Evolutionary conservation across 2,113 vertebrate genomes (phyloP).

Genomic region (Ellobius talpinus): DNA sequence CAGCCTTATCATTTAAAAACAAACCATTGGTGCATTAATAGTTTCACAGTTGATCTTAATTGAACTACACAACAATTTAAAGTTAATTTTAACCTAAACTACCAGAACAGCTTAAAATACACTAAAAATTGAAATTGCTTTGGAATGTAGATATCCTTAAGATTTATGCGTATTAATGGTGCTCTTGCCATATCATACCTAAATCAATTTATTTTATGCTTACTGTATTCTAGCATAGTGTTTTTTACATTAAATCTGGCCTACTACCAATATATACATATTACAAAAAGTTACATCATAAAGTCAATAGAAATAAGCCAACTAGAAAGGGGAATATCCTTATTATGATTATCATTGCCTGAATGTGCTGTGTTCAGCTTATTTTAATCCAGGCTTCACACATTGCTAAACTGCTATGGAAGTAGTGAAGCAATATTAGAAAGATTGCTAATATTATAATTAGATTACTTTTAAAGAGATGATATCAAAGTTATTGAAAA

Average conservation of each 20-base stretch:
- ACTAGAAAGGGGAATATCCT: conserved; percentile 38
- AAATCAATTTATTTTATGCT: neutral
- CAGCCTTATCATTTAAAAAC: neutral
- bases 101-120: neutral
- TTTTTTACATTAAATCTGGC: neutral
- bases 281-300: neutral
- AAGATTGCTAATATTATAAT: conserved; percentile 59
- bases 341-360: conserved; percentile 11
- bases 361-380: conserved; percentile 41
- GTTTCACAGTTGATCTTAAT: neutral
- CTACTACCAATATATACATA: neutral
- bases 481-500: neutral
- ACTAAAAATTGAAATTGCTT: conserved; percentile 35
- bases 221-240: neutral
- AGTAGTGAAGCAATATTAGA: conserved; percentile 52
- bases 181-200: neutral
- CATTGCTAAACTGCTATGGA: conserved; percentile 69
- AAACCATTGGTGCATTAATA: neutral
- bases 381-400: conserved; percentile 73
- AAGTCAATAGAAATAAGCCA: conserved; percentile 25
- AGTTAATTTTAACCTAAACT: neutral
- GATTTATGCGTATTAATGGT: neutral
- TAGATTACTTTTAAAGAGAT: conserved; percentile 42
- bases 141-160: neutral
- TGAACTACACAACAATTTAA: neutral